phyloP scores from a whole-genome alignment of 2,797 vertebrate species.

The Scolopax rusticola region DNA sequence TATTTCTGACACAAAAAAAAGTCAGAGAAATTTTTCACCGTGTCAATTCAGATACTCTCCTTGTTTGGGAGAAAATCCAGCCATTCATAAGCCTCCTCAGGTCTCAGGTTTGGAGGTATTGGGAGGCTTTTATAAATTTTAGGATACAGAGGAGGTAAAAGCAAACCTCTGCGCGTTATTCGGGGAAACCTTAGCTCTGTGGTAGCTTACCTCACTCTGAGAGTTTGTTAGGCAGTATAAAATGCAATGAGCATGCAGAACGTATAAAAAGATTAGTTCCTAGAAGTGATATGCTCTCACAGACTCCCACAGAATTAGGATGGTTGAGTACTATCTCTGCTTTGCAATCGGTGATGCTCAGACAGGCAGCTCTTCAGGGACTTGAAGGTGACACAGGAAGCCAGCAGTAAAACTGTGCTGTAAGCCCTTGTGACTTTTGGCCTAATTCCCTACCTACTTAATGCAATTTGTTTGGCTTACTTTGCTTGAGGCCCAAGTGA shows the following conservation, averaged over 20 bases:
- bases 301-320: background rate
- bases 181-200: background rate
- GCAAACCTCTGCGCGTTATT: background rate
- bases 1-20: slow-evolving; percentile 12
- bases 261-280: background rate
- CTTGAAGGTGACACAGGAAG: background rate
- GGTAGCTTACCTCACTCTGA: background rate
- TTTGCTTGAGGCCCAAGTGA: background rate
- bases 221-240: background rate
- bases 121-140: background rate
- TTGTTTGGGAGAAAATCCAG: slow-evolving; percentile 13
- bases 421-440: background rate
- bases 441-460: background rate
- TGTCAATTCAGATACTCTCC: background rate
- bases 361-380: background rate
- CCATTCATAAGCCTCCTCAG: background rate
- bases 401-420: background rate
- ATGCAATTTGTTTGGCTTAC: background rate
- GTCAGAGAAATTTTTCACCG: background rate
- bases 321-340: background rate
- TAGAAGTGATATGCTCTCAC: background rate
- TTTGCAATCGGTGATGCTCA: background rate
- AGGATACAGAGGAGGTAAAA: background rate
- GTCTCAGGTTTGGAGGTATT: background rate
- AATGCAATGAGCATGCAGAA: background rate